Evolutionary conservation across 2,888 invertebrate species (phyloP).

Genomic region (Tetragonisca angustula): DNA sequence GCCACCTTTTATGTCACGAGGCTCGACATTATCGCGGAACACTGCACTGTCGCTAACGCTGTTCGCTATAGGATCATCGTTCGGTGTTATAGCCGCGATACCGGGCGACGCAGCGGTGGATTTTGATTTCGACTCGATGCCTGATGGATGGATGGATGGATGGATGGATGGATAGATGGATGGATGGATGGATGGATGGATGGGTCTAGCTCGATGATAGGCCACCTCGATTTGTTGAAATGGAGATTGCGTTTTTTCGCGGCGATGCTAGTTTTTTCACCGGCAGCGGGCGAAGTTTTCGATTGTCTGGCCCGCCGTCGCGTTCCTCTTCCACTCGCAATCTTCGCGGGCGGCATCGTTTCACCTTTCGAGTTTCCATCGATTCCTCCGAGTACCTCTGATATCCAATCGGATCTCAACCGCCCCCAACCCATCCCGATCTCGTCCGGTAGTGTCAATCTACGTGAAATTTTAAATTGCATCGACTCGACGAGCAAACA

Average conservation of each 20-base stretch:
- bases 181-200: not conserved
- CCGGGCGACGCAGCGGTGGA: slow-evolving; percentile 13
- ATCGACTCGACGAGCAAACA: not conserved
- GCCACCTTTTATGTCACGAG: slow-evolving; percentile 63
- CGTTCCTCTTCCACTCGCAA: not conserved
- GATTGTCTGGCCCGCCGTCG: not conserved
- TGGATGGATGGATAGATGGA: too few relatives aligned
- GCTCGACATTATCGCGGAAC: slow-evolving; percentile 68
- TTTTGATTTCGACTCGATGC: slow-evolving; percentile 9
- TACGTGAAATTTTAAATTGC: not conserved
- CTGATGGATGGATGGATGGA: not conserved
- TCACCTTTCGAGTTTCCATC: not conserved
- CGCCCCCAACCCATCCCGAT: not conserved
- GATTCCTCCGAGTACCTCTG: not conserved
- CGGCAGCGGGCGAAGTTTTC: not conserved
- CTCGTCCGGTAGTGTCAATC: not conserved
- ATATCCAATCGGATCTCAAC: not conserved
- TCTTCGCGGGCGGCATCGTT: not conserved
- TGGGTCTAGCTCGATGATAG: slow-evolving; percentile 1
- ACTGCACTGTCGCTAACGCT: slow-evolving; percentile 52
- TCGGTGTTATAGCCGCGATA: slow-evolving; percentile 36
- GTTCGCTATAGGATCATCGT: slow-evolving; percentile 37
- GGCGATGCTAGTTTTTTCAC: not conserved
- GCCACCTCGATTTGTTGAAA: slow-evolving; percentile 9
- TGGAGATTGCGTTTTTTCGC: slow-evolving; percentile 16